Conservation (phyloP, 2,888 invertebrate genomes). For the Pristionchus fissidentatus region DNA sequence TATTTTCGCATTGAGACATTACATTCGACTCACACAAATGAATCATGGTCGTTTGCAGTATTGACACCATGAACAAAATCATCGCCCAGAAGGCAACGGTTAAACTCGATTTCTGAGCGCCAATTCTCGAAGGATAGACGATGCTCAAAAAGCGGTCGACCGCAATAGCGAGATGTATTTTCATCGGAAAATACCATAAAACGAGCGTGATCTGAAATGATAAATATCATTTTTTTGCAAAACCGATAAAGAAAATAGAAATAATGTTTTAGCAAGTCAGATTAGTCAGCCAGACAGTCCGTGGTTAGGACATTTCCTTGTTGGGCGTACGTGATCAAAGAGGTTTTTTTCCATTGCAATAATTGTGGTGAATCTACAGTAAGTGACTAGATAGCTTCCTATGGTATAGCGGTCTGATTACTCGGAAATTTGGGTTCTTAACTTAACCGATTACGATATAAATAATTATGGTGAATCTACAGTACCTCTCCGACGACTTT, state of each 20-base stretch:
- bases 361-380: too few species aligned
- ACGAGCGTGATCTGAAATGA: background rate
- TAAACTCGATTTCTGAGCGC: too few species aligned
- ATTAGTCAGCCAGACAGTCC: too few species aligned
- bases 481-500: background rate
- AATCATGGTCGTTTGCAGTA: background rate
- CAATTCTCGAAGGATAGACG: background rate
- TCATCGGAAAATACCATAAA: slow-evolving; percentile 1
- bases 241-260: background rate
- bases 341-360: too few species aligned
- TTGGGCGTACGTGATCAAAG: too few species aligned
- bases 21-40: background rate
- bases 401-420: too few species aligned
- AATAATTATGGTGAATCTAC: too few species aligned
- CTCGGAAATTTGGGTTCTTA: too few species aligned
- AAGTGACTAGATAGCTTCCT: too few species aligned
- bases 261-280: background rate
- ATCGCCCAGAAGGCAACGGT: background rate
- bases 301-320: too few species aligned
- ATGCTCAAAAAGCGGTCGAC: slow-evolving; percentile 29
- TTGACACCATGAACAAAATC: background rate
- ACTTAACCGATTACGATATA: too few species aligned
- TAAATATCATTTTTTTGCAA: background rate
- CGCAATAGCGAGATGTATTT: slow-evolving; percentile 9
- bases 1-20: too few species aligned